Conservation (phyloP, 2,113 vertebrate species). For the Sceloporus undulatus region DNA sequence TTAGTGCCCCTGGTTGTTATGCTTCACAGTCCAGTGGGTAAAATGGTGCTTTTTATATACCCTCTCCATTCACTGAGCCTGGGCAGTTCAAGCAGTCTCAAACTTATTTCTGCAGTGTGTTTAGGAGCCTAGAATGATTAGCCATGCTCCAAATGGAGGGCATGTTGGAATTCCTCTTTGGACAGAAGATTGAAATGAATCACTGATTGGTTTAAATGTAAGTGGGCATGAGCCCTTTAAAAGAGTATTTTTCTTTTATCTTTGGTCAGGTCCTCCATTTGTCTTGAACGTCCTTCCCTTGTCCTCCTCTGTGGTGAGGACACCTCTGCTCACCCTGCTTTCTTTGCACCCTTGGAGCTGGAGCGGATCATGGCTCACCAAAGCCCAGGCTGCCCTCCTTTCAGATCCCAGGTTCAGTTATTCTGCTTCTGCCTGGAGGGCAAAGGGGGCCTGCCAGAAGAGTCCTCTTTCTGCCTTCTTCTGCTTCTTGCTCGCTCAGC, state of each 20-base stretch:
- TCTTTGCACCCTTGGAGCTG: neutral
- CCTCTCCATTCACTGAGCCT: neutral
- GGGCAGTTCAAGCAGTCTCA: no score
- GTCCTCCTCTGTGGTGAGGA: no score
- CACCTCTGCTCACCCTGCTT: neutral
- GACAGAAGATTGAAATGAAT: no score
- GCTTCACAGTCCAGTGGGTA: neutral
- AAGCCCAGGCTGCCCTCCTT: neutral
- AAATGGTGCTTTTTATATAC: neutral
- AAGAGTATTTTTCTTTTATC: no score
- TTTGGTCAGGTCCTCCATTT: no score
- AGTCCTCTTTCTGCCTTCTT: neutral
- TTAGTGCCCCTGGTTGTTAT: neutral
- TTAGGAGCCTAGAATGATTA: no score
- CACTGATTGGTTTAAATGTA: no score
- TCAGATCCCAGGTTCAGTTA: neutral
- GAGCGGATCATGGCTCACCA: conserved; percentile 8
- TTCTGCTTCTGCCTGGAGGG: neutral
- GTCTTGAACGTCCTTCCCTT: no score
- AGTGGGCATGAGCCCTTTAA: no score
- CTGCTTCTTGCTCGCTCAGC: neutral
- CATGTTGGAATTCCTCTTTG: no score
- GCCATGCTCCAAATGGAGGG: no score
- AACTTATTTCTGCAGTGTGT: no score
- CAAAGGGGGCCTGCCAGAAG: neutral